Base-by-base conservation (phyloP, 2,113 vertebrate genomes). In the Hydropotes inermis region DNA sequence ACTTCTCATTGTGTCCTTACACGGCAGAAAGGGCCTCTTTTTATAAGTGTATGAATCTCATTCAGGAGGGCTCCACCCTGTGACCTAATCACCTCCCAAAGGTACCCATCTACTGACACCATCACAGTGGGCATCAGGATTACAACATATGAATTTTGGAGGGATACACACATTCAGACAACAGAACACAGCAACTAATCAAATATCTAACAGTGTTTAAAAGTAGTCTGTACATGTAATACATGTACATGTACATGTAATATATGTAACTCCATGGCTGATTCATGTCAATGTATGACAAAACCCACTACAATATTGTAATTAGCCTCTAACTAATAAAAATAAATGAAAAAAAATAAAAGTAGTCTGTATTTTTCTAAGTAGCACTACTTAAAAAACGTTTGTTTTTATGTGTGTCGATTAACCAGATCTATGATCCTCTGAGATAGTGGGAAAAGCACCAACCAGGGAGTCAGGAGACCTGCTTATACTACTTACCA, bases 151-250 rank as follows among this genome's bases (percentile, higher is more conserved):
- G 11, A 33, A 50, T 89, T 95, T 83, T 47, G 8, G 1, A 2
- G 19, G 47, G 33, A 30, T 11, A 47, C 25, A 58, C 28, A 89
- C 27, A 95, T 84, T 84, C 52, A 76, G 17, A 90, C 27, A 52
- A 7, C 10, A 90, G 28, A 93, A 27, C 19, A 52, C n/a, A 85
- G 28, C 5, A 84, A 33, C 9, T 87, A 92, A 89, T 92, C n/a
- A 96, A 54, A 81, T 70, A 86, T 54, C 33, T 83, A 93, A 39
- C 23, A 91, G 19, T 93, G 81, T 30, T 92, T 97, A 50, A 76
- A 86, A 85, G 90, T 94, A 17, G 14, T n/a, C 54, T 82, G 14
- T 79, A 23, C 7, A 45, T 45, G 45, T 45, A 45, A 43, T 6
- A 43, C 43, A 43, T 43, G 43, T 43, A 43, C 43, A 43, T 43